Evolutionary conservation across 2,113 vertebrate species (phyloP).

Genomic region (Hyaena hyaena): DNA sequence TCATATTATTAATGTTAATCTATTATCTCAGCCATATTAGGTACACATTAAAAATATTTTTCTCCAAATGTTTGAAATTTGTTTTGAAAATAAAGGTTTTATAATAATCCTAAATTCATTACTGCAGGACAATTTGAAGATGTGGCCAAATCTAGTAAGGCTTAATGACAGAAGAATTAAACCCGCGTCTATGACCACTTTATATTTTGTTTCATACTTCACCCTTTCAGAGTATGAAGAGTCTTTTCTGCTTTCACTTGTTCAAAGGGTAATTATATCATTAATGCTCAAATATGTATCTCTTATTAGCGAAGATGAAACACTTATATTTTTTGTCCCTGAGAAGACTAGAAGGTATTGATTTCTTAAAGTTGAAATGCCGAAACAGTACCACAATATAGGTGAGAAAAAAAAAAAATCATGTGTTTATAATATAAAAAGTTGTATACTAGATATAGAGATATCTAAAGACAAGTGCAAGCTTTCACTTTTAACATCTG

Average conservation of each 20-base stretch:
- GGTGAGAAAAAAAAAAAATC: neutral
- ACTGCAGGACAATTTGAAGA: neutral
- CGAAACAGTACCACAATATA: neutral
- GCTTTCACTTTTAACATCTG: constrained; percentile 16
- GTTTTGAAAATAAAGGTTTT: neutral
- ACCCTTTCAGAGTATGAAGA: neutral
- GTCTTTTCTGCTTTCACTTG: neutral
- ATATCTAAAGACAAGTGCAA: neutral
- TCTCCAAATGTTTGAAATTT: neutral
- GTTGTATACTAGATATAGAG: neutral
- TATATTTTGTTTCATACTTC: neutral
- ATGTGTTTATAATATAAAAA: neutral
- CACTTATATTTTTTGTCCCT: constrained; percentile 33
- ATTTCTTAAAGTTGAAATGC: constrained; percentile 8
- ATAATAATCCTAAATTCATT: neutral
- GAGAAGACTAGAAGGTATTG: neutral
- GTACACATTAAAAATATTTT: neutral
- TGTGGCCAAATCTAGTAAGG: neutral
- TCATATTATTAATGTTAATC: too few species aligned
- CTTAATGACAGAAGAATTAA: constrained; percentile 1
- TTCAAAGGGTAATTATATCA: neutral
- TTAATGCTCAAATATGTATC: neutral
- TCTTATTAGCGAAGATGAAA: constrained; percentile 19
- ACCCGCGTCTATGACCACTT: neutral
- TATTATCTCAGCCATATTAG: neutral